Evolutionary conservation across 2,113 vertebrate genomes (phyloP).

Genomic region (Alectura lathami): DNA sequence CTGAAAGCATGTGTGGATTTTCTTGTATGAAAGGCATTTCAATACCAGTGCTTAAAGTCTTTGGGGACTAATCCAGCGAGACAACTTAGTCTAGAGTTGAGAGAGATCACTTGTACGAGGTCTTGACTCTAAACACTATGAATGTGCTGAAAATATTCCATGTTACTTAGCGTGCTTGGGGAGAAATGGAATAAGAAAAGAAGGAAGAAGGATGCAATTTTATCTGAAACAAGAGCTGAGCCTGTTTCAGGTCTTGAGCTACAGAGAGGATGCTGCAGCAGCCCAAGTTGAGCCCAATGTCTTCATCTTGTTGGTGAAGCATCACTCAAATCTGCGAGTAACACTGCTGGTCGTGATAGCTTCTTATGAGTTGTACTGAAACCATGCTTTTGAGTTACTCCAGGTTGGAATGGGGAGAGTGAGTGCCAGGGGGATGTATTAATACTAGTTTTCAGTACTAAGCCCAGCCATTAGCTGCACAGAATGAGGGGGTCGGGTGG

Average conservation of each 20-base stretch:
- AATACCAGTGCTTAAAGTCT: not conserved
- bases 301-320: not conserved
- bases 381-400: not conserved
- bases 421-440: not conserved
- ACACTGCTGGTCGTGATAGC: fast-evolving
- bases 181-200: not conserved
- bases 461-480: not conserved
- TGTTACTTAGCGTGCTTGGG: not conserved
- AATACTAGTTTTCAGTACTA: not conserved
- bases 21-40: not conserved
- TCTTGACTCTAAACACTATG: not conserved
- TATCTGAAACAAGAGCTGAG: not conserved
- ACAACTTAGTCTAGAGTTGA: not conserved
- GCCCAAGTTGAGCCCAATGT: not conserved
- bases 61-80: not conserved
- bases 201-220: not conserved
- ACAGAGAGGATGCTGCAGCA: not conserved
- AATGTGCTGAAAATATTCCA: not conserved
- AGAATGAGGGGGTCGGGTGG: fast-evolving
- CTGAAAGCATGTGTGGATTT: not conserved
- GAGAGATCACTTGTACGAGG: not conserved
- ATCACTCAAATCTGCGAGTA: fast-evolving
- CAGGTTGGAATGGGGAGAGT: not conserved
- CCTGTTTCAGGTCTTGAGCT: not conserved
- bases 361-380: not conserved